These are phyloP conservation scores for Myxocyprinus asiaticus DNA, from an alignment of 2,113 vertebrate species.

Conservation along the genomic window DNA sequence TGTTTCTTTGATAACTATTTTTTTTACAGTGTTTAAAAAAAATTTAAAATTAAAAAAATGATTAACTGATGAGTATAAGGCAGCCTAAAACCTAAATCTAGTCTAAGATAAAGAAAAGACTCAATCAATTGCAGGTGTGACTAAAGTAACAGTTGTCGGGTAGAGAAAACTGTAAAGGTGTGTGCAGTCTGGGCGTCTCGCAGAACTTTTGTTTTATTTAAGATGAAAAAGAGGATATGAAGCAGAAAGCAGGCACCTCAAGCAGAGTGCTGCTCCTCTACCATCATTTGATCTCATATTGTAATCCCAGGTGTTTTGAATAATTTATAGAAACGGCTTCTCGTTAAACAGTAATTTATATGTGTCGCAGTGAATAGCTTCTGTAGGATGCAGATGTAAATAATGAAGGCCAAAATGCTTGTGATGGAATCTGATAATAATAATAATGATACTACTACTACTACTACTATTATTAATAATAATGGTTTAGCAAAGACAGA, in stretches of 20 bases:
- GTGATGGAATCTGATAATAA: constrained; percentile 55
- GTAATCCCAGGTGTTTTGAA: constrained; percentile 84
- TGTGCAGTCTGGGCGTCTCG: constrained; percentile 60
- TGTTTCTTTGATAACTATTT: too few species aligned
- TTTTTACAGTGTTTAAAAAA: too few species aligned
- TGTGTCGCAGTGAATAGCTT: constrained; percentile 82
- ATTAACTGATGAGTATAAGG: too few species aligned
- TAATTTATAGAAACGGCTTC: constrained; percentile 83
- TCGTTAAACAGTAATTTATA: constrained; percentile 87
- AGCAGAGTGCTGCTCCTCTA: constrained; percentile 81
- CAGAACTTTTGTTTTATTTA: constrained; percentile 64
- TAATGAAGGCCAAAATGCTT: constrained; percentile 70
- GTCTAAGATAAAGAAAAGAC: background rate
- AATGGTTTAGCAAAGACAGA: background rate
- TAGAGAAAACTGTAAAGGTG: background rate
- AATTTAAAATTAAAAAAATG: too few species aligned
- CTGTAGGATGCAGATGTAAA: constrained; percentile 77
- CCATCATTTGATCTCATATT: constrained; percentile 83
- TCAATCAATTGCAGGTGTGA: constrained; percentile 1
- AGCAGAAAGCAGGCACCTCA: constrained; percentile 76
- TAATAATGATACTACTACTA: constrained; percentile 45
- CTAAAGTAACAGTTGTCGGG: background rate
- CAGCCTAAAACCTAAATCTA: too few species aligned
- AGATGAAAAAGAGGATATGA: constrained; percentile 79
- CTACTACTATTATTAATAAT: constrained; percentile 24